Evolutionary conservation across 2,113 vertebrate genomes (phyloP).

Genomic region (Panthera uncia): DNA sequence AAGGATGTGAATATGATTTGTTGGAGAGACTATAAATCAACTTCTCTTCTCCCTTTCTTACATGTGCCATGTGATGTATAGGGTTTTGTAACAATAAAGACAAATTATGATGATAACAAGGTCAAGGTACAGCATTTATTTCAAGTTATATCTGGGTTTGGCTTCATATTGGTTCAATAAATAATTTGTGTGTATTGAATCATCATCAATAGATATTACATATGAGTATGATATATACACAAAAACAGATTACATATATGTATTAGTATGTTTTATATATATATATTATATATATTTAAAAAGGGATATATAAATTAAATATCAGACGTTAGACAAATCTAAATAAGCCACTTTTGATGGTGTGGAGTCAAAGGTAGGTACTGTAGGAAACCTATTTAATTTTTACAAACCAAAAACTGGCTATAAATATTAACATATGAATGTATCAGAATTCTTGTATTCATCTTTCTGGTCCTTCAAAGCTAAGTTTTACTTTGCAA

Average conservation of each 20-base stretch:
- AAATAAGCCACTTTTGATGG: background rate
- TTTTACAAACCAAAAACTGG: background rate
- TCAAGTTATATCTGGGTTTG: background rate
- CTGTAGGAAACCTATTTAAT: background rate
- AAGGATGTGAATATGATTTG: background rate
- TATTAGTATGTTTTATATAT: background rate
- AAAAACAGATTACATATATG: background rate
- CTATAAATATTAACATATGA: background rate
- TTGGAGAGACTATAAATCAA: background rate
- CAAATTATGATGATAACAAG: constrained; percentile 31
- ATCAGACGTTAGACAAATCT: background rate
- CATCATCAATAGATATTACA: background rate
- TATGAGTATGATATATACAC: background rate
- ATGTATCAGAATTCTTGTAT: background rate
- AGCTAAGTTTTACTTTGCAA: background rate
- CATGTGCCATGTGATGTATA: background rate
- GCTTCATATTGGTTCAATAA: background rate
- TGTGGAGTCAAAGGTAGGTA: background rate
- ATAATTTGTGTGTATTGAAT: background rate
- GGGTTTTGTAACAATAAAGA: constrained; percentile 35
- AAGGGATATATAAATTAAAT: background rate
- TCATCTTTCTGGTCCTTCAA: background rate
- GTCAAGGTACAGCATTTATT: background rate
- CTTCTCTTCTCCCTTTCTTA: background rate
- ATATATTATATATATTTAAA: background rate